Conservation (phyloP, 2,113 vertebrate species). For the Cervus canadensis region DNA sequence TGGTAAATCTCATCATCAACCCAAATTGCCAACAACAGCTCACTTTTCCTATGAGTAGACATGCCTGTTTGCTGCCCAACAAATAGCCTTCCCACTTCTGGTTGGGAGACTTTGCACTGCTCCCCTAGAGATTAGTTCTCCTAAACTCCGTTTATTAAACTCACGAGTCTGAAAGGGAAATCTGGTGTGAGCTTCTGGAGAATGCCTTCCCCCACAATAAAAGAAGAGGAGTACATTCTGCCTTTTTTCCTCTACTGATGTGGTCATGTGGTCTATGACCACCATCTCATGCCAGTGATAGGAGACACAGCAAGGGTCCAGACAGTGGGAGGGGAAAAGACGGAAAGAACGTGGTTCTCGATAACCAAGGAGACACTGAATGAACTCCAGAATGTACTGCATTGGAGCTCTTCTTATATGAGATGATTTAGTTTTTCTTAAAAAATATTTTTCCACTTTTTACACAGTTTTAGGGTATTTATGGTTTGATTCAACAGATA, state of each 20-base stretch:
- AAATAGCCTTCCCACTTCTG: not conserved
- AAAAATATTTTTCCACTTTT: not conserved
- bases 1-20: not conserved
- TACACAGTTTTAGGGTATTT: not conserved
- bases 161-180: not conserved
- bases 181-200: not conserved
- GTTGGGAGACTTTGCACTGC: not conserved
- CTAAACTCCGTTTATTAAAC: not conserved
- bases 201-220: not conserved
- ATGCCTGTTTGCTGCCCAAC: not conserved
- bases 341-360: not conserved
- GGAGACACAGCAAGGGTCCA: not conserved
- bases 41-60: not conserved
- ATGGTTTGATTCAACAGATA: not conserved
- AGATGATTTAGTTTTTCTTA: not conserved
- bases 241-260: not conserved
- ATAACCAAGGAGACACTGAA: not conserved
- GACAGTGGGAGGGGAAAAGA: not conserved
- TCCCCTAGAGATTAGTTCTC: not conserved
- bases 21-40: not conserved
- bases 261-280: not conserved
- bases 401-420: not conserved
- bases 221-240: not conserved
- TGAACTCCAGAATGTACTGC: not conserved
- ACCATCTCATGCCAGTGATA: not conserved